These are phyloP conservation scores for Acanthopagrus latus DNA, from an alignment of 2,797 vertebrate genomes.

Conservation along the genomic window DNA sequence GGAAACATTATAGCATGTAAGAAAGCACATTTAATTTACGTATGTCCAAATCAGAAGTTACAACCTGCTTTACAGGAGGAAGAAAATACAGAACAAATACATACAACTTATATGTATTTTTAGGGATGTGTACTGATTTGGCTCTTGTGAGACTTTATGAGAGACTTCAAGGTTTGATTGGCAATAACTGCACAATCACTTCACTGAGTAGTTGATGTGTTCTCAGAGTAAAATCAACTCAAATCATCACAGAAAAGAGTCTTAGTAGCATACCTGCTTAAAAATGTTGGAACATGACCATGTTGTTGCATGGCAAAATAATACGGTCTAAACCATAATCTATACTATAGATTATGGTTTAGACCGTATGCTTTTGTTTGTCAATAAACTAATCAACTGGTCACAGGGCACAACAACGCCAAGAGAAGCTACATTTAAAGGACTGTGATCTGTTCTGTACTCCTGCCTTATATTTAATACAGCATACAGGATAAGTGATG, in stretches of 20 bases:
- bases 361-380: neutral
- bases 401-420: neutral
- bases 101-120: neutral
- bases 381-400: neutral
- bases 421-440: neutral
- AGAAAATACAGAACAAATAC: neutral
- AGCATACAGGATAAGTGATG: neutral
- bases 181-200: no score
- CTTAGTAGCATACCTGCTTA: neutral
- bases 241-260: no score
- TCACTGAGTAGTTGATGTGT: no score
- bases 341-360: neutral
- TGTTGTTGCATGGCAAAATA: no score
- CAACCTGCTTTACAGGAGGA: neutral
- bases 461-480: neutral
- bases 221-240: no score
- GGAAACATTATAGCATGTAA: slow-evolving; percentile 99
- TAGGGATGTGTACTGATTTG: neutral
- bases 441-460: neutral
- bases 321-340: no score
- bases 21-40: slow-evolving; percentile 50
- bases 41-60: neutral
- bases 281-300: neutral
- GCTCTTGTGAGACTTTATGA: neutral
- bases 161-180: no score